Conservation (phyloP, 2,888 invertebrate species). For the Sisyra terminalis region DNA sequence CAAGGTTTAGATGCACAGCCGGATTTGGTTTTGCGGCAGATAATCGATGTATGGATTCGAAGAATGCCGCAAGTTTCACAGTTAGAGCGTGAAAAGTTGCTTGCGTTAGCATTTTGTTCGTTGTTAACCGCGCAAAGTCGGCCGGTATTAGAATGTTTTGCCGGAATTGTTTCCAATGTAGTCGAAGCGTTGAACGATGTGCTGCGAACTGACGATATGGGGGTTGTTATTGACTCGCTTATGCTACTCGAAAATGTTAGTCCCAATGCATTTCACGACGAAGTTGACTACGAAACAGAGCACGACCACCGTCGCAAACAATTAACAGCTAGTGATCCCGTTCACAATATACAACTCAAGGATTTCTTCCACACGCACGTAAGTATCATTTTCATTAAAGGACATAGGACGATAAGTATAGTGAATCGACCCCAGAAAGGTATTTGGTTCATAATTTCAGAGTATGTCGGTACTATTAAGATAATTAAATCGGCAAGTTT, state of each 20-base stretch:
- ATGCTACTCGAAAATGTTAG: slow-evolving; percentile 26
- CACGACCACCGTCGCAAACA: slow-evolving; percentile 58
- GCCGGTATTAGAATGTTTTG: slow-evolving; percentile 52
- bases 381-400: slow-evolving; percentile 13
- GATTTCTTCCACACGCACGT: slow-evolving; percentile 57
- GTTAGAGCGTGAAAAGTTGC: slow-evolving; percentile 65
- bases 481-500: too few species aligned
- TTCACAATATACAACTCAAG: slow-evolving; percentile 59
- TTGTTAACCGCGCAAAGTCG: slow-evolving; percentile 51
- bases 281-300: slow-evolving; percentile 44
- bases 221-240: slow-evolving; percentile 17
- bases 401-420: too few species aligned
- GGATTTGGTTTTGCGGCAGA: slow-evolving; percentile 46
- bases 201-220: slow-evolving; percentile 46
- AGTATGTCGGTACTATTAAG: too few species aligned
- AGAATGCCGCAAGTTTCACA: slow-evolving; percentile 65
- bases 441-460: neutral
- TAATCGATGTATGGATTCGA: slow-evolving; percentile 63
- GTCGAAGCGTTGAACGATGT: slow-evolving; percentile 68
- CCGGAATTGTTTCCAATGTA: slow-evolving; percentile 53
- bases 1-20: slow-evolving; percentile 30
- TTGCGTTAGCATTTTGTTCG: slow-evolving; percentile 47
- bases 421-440: neutral
- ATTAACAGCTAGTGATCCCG: slow-evolving; percentile 57
- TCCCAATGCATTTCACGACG: slow-evolving; percentile 27